Conservation (phyloP, 2,797 vertebrate genomes). For the Tauraco hartlaubi region DNA sequence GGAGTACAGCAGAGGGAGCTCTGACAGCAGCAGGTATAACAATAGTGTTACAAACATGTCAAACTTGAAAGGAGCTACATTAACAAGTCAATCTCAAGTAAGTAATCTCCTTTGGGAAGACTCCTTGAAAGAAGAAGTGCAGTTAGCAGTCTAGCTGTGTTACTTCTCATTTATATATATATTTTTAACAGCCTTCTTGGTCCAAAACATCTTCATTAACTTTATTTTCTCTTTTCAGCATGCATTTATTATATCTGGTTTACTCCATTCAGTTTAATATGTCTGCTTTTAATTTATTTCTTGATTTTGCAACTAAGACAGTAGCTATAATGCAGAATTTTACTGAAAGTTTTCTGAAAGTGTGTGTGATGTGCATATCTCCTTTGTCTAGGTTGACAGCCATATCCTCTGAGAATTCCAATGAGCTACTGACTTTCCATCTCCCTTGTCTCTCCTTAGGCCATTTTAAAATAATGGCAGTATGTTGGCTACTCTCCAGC, state of each 20-base stretch:
- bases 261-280: conserved; percentile 1
- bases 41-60: background rate
- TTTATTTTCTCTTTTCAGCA: conserved; percentile 23
- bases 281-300: conserved; percentile 36
- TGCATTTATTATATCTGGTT: conserved; percentile 15
- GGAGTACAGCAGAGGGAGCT: background rate
- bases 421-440: conserved; percentile 25
- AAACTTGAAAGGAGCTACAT: background rate
- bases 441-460: conserved; percentile 30
- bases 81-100: background rate
- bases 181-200: background rate
- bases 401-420: conserved; percentile 58
- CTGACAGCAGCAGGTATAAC: background rate
- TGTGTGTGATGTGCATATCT: background rate
- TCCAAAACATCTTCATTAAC: background rate
- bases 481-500: conserved; percentile 8
- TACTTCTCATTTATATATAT: background rate
- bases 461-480: conserved; percentile 42
- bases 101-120: background rate
- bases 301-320: background rate
- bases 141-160: background rate
- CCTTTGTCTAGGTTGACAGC: conserved; percentile 43
- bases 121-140: background rate
- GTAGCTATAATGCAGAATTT: conserved; percentile 28
- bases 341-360: conserved; percentile 21